These are phyloP conservation scores for Linepithema humile DNA, from an alignment of 1,140 invertebrate genomes.

Conservation along the genomic window DNA sequence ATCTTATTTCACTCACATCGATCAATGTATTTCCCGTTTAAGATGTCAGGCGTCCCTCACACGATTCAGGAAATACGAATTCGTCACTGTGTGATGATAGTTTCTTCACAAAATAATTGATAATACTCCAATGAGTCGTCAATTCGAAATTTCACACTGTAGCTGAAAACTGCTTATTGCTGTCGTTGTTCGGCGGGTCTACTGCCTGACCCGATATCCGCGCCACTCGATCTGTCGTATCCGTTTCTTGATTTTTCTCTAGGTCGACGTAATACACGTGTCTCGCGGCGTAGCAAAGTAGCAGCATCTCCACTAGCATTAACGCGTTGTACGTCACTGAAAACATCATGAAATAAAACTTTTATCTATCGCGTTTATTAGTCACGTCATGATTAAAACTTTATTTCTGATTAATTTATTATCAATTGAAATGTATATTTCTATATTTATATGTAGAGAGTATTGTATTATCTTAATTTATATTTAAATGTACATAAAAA, in stretches of 20 bases:
- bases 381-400: neutral
- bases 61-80: neutral
- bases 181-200: constrained; percentile 71
- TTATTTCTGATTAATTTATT: neutral
- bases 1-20: neutral
- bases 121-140: neutral
- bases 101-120: neutral
- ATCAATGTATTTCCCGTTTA: neutral
- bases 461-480: neutral
- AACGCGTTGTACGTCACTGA: constrained; percentile 82
- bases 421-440: neutral
- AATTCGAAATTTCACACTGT: neutral
- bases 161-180: constrained; percentile 30
- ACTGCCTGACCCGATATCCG: constrained; percentile 62
- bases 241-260: constrained; percentile 58
- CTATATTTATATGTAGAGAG: neutral
- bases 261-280: constrained; percentile 77
- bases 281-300: constrained; percentile 81
- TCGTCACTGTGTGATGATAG: neutral
- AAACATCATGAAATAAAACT: constrained; percentile 63
- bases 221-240: constrained; percentile 70
- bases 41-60: neutral
- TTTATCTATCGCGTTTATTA: neutral
- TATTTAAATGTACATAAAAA: neutral
- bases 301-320: constrained; percentile 83